phyloP scores from a whole-genome alignment of 1,140 invertebrate species.

The Dendrolimus punctatus region DNA sequence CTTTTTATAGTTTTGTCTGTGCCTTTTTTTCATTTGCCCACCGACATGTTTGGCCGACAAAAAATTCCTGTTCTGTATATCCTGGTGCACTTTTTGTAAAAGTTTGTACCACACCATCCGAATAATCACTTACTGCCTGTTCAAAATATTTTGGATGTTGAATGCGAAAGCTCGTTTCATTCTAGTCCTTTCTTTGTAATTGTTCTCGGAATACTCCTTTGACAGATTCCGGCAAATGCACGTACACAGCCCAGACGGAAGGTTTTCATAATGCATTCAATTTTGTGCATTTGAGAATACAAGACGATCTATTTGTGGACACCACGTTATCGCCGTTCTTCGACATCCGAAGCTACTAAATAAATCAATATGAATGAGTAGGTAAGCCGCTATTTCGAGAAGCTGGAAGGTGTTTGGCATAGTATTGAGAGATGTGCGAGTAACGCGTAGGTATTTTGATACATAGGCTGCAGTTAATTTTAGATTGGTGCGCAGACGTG shows the following conservation, averaged over 20 bases:
- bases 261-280: slow-evolving; percentile 9
- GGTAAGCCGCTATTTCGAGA: slow-evolving; percentile 54
- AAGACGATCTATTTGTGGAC: slow-evolving; percentile 14
- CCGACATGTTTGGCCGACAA: slow-evolving; percentile 53
- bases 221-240: slow-evolving; percentile 10
- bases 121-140: slow-evolving; percentile 65
- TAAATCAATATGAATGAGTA: slow-evolving; percentile 57
- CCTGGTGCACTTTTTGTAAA: slow-evolving; percentile 64
- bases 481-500: slow-evolving; percentile 68
- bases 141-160: slow-evolving; percentile 68
- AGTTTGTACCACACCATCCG: slow-evolving; percentile 59
- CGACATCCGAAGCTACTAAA: slow-evolving; percentile 23
- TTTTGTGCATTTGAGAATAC: slow-evolving; percentile 9
- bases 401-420: slow-evolving; percentile 70
- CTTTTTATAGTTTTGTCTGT: slow-evolving; percentile 65
- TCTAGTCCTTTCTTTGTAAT: slow-evolving; percentile 35
- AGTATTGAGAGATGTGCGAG: slow-evolving; percentile 68
- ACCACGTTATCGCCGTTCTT: slow-evolving; percentile 12
- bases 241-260: slow-evolving; percentile 8
- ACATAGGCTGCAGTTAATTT: slow-evolving; percentile 71
- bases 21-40: slow-evolving; percentile 60
- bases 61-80: slow-evolving; percentile 62
- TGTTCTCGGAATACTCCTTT: slow-evolving; percentile 47
- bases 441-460: slow-evolving; percentile 70
- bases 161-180: slow-evolving; percentile 43